These are phyloP conservation scores for Belgica antarctica DNA, from an alignment of 2,888 invertebrate species.

Conservation along the genomic window DNA sequence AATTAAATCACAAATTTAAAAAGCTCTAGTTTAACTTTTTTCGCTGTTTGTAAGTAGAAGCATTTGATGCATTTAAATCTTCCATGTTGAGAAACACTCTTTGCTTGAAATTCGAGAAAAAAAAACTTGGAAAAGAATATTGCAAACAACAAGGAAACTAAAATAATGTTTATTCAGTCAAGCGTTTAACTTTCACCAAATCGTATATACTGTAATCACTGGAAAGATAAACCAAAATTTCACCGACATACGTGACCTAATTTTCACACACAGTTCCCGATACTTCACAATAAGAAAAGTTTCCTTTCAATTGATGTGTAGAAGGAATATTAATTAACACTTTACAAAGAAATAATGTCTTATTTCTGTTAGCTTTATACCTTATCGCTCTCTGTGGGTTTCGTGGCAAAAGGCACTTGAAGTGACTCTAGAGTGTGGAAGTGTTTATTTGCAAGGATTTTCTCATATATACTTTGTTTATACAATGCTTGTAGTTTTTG, in stretches of 20 bases:
- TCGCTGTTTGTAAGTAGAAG: too few relatives aligned
- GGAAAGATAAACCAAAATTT: not conserved
- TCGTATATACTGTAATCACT: too few relatives aligned
- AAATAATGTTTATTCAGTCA: too few relatives aligned
- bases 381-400: constrained; percentile 29
- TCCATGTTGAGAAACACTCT: too few relatives aligned
- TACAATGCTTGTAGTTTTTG: constrained; percentile 15
- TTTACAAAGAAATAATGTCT: constrained; percentile 27
- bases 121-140: not conserved
- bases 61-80: too few relatives aligned
- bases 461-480: not conserved
- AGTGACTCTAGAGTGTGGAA: not conserved
- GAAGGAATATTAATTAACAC: constrained; percentile 31
- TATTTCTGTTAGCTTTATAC: not conserved
- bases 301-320: constrained; percentile 16
- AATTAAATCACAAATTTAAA: too few relatives aligned
- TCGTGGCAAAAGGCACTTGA: not conserved
- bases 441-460: constrained; percentile 24
- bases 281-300: constrained; percentile 18
- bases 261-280: not conserved
- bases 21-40: too few relatives aligned
- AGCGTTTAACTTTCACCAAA: too few relatives aligned
- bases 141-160: not conserved
- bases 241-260: not conserved
- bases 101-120: not conserved